Evolutionary conservation across 2,797 vertebrate genomes (phyloP).

Genomic region (Acanthurus tractus): DNA sequence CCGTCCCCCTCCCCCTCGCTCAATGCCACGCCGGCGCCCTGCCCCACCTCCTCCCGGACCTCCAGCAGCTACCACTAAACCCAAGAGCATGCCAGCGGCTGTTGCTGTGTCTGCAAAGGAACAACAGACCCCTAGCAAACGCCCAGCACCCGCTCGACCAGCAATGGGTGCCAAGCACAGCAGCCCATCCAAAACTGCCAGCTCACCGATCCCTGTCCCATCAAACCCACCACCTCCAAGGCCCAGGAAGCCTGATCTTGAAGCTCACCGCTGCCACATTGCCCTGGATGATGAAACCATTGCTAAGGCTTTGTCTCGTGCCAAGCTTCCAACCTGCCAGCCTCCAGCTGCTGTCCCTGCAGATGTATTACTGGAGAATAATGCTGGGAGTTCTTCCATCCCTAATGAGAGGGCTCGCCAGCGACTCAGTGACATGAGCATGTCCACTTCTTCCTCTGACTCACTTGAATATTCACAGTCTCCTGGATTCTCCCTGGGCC

Average conservation of each 20-base stretch:
- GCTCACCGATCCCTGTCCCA: conserved; percentile 83
- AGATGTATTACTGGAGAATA: conserved; percentile 29
- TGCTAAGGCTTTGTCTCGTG: conserved; percentile 83
- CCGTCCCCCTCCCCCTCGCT: conserved; percentile 91
- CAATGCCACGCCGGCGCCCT: conserved; percentile 65
- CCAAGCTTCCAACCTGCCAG: conserved; percentile 81
- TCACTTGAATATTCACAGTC: conserved; percentile 92
- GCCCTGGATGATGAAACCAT: conserved; percentile 87
- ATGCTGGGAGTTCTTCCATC: conserved; percentile 28
- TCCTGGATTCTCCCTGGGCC: conserved; percentile 87
- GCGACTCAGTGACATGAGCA: conserved; percentile 95
- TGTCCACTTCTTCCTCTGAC: conserved; percentile 97
- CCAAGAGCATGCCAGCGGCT: conserved; percentile 71
- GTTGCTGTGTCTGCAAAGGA: conserved; percentile 14
- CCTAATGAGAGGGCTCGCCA: conserved; percentile 75
- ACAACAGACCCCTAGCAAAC: conserved; percentile 65
- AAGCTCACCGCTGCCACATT: conserved; percentile 83
- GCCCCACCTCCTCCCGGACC: conserved; percentile 66
- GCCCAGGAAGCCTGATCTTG: conserved; percentile 87
- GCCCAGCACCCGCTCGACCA: conserved; percentile 75
- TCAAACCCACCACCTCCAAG: conserved; percentile 84
- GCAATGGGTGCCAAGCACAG: conserved; percentile 81
- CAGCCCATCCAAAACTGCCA: conserved; percentile 68
- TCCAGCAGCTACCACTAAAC: conserved; percentile 41
- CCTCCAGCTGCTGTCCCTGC: conserved; percentile 51